phyloP scores from a whole-genome alignment of 2,888 invertebrate genomes.

The Idaea straminata region DNA sequence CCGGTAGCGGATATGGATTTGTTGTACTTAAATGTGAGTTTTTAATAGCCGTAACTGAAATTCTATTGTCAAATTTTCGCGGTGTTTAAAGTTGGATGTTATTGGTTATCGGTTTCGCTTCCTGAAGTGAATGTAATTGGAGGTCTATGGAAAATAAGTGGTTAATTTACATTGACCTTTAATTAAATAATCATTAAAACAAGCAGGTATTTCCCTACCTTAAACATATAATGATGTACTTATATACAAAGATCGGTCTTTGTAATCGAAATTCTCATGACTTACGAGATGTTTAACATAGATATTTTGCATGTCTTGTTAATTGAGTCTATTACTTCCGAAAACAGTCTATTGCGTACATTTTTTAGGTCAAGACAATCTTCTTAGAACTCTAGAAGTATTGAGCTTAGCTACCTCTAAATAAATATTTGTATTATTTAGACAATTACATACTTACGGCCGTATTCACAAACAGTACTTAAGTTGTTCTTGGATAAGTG shows the following conservation, averaged over 20 bases:
- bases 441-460: background rate
- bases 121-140: constrained; percentile 1
- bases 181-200: background rate
- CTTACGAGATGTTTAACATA: background rate
- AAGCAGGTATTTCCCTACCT: background rate
- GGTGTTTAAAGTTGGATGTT: constrained; percentile 14
- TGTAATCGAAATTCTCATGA: background rate
- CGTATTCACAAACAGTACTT: too few species aligned
- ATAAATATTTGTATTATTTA: background rate
- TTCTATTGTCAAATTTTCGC: constrained; percentile 15
- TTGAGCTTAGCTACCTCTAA: background rate
- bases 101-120: background rate
- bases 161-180: background rate
- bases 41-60: constrained; percentile 25
- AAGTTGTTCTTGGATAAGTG: too few species aligned
- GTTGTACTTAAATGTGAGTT: constrained; percentile 47
- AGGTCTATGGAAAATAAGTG: background rate
- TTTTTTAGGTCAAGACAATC: background rate
- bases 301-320: background rate
- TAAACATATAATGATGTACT: background rate
- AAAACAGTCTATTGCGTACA: background rate
- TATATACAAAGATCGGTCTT: background rate
- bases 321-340: background rate
- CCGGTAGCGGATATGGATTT: constrained; percentile 59
- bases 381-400: background rate